Percentiles rank a stretch among this genome's conserved stretches.
Evolutionary conservation across 2,797 vertebrate genomes (phyloP).

Genomic region (Passerculus sandwichensis): DNA sequence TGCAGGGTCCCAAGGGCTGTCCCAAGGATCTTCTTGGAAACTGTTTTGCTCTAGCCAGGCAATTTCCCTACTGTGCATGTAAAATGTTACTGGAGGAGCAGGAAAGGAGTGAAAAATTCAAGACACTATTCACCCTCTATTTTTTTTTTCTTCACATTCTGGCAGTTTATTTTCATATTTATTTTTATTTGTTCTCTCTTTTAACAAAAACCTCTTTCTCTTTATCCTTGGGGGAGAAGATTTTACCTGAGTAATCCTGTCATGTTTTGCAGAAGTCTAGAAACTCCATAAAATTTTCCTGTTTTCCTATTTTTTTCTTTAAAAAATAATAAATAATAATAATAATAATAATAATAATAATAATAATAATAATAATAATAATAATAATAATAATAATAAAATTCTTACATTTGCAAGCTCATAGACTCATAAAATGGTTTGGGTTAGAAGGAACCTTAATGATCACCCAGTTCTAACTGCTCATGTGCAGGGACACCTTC

Average conservation of each 20-base stretch:
- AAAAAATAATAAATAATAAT: no score
- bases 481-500: background rate
- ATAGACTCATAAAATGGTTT: background rate
- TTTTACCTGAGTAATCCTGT: background rate
- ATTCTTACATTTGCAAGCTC: background rate
- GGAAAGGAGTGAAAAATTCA: background rate
- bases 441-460: background rate
- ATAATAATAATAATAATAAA: no score
- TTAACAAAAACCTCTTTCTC: background rate
- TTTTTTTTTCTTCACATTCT: background rate
- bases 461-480: background rate
- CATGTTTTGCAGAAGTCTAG: background rate
- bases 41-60: background rate
- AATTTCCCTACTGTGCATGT: background rate
- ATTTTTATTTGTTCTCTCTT: background rate
- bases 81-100: background rate
- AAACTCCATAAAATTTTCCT: background rate
- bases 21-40: background rate
- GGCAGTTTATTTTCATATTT: background rate
- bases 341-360: no score
- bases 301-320: background rate
- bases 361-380: no score
- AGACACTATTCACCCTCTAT: background rate
- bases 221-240: background rate
- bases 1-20: background rate